Conservation (phyloP, 2,888 invertebrate genomes). For the Elysia crispata region DNA sequence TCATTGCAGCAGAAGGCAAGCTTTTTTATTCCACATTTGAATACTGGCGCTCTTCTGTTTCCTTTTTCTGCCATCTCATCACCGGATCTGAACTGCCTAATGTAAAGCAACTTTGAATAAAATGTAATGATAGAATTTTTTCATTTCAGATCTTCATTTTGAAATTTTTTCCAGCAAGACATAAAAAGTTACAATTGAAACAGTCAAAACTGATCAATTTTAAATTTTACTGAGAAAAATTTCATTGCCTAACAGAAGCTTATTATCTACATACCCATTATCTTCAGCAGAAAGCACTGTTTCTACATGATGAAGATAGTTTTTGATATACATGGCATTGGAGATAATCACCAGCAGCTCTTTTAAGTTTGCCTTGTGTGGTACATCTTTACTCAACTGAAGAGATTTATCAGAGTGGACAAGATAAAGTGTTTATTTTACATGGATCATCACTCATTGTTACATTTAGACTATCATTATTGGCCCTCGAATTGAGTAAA, state of each 20-base stretch:
- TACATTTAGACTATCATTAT: no score
- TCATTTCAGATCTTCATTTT: no score
- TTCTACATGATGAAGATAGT: slow-evolving; percentile 69
- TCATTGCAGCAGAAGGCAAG: no score
- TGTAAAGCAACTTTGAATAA: no score
- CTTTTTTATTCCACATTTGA: no score
- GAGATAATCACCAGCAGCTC: slow-evolving; percentile 68
- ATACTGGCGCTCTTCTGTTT: no score
- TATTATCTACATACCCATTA: slow-evolving; percentile 58
- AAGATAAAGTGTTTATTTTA: background rate
- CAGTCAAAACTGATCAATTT: no score
- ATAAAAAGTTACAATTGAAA: background rate
- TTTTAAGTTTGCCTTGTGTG: slow-evolving; percentile 61
- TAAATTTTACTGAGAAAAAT: background rate
- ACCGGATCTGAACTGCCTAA: no score
- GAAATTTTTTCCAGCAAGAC: no score
- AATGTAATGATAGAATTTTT: no score
- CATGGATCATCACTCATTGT: background rate
- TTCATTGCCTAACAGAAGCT: background rate
- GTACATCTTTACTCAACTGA: slow-evolving; percentile 66
- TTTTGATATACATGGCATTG: slow-evolving; percentile 68
- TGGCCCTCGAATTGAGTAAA: no score
- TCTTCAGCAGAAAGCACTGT: slow-evolving; percentile 65
- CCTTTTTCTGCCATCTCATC: no score
- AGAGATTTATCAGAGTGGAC: background rate